phyloP scores from a whole-genome alignment of 2,797 vertebrate genomes.

The Crocidura indochinensis region DNA sequence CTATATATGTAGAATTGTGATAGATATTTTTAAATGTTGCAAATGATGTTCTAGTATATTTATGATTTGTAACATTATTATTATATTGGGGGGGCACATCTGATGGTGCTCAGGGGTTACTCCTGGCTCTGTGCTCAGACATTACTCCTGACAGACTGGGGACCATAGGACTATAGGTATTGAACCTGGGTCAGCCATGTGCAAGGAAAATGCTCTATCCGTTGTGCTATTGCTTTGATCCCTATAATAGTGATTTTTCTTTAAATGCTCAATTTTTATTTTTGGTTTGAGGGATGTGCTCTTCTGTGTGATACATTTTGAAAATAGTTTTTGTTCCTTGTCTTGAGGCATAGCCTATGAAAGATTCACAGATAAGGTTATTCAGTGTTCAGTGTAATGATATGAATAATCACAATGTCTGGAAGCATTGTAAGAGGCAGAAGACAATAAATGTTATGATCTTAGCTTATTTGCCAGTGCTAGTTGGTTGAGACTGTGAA shows the following conservation, averaged over 20 bases:
- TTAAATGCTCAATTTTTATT: background rate
- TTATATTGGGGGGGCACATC: no score
- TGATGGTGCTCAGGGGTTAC: no score
- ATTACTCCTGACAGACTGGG: no score
- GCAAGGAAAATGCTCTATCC: background rate
- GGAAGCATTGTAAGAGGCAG: constrained; percentile 9
- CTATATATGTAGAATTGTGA: no score
- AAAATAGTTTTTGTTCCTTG: background rate
- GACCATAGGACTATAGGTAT: no score
- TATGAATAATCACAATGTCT: constrained; percentile 25
- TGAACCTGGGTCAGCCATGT: no score
- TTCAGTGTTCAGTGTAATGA: background rate
- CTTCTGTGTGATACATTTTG: background rate
- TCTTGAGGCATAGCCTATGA: background rate
- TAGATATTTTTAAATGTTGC: background rate
- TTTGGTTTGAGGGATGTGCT: background rate
- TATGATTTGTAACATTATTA: background rate
- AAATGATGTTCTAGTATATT: background rate
- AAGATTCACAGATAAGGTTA: background rate
- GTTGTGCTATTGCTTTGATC: no score
- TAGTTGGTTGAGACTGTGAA: constrained; percentile 31
- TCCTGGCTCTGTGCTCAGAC: no score
- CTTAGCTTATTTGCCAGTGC: constrained; percentile 2
- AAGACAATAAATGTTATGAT: constrained; percentile 57
- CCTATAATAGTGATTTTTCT: background rate